These are phyloP conservation scores for Tetheella fluctuosa DNA, from an alignment of 2,888 invertebrate species.

Conservation along the genomic window DNA sequence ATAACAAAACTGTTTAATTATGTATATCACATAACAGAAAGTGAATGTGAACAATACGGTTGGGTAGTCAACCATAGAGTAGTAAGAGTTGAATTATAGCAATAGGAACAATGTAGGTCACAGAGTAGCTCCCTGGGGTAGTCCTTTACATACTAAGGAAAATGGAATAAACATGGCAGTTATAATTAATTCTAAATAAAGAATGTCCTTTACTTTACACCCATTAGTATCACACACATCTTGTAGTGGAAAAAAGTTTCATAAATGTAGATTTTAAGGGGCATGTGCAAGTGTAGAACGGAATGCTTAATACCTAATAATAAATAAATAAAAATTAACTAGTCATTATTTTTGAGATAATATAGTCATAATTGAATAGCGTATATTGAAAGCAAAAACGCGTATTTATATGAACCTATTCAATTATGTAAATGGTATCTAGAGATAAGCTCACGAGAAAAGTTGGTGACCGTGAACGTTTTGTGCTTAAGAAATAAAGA, in stretches of 20 bases:
- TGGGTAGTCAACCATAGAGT: conserved; percentile 25
- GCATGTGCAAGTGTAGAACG: too few species aligned
- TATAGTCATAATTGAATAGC: neutral
- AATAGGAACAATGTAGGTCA: neutral
- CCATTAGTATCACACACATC: too few species aligned
- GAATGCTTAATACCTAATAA: too few species aligned
- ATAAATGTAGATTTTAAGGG: too few species aligned
- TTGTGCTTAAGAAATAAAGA: neutral
- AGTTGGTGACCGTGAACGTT: neutral
- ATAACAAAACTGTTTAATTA: conserved; percentile 24
- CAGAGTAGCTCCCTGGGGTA: neutral
- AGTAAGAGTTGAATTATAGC: conserved; percentile 22
- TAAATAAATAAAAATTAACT: too few species aligned
- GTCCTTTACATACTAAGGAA: neutral
- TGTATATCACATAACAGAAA: conserved; percentile 19
- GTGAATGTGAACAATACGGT: conserved; percentile 28
- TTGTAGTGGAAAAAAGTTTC: too few species aligned
- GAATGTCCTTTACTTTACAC: neutral
- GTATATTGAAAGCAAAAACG: conserved; percentile 3
- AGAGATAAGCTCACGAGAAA: neutral
- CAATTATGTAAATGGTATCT: conserved; percentile 4
- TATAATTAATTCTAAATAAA: neutral
- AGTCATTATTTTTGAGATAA: too few species aligned
- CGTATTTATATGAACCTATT: neutral
- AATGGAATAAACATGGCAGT: neutral